phyloP scores from a whole-genome alignment of 30 jellyfish, hydroid and myxozoan species.

The Clytia hemisphaerica region DNA sequence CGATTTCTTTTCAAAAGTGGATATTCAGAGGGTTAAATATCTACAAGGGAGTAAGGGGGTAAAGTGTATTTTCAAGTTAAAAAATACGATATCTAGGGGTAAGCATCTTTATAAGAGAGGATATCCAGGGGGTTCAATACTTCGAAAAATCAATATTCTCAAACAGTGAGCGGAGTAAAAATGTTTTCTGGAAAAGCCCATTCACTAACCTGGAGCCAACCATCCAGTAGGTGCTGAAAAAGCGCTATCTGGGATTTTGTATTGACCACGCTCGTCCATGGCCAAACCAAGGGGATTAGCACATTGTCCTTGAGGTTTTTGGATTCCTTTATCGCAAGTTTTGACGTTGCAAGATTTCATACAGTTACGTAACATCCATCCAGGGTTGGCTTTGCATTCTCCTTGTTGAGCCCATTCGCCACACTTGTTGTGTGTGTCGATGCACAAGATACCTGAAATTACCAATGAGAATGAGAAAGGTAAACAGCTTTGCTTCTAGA shows the following conservation, averaged over 20 bases:
- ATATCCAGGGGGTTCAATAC: too few species aligned
- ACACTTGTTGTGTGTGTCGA: constrained; percentile 65
- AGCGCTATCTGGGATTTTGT: constrained; percentile 71
- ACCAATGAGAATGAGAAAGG: too few species aligned
- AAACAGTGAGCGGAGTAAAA: too few species aligned
- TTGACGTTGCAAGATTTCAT: constrained; percentile 74
- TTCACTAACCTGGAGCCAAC: constrained; percentile 64
- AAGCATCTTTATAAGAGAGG: too few species aligned
- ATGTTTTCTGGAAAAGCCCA: too few species aligned
- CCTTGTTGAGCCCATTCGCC: constrained; percentile 88
- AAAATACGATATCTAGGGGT: too few species aligned
- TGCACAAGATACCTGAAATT: constrained; percentile 58
- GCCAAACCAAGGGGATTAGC: constrained; percentile 87
- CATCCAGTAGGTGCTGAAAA: constrained; percentile 49
- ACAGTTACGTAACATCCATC: constrained; percentile 78
- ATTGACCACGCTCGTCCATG: constrained; percentile 56
- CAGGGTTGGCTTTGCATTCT: constrained; percentile 80
- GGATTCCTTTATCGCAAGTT: constrained; percentile 61
- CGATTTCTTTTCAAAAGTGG: too few species aligned
- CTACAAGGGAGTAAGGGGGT: too few species aligned
- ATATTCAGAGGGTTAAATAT: too few species aligned
- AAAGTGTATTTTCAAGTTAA: too few species aligned
- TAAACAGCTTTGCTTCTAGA: too few species aligned
- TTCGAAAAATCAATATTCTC: too few species aligned
- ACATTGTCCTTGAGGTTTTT: constrained; percentile 79